Evolutionary conservation across 2,113 vertebrate species (phyloP).

Genomic region (Saccopteryx leptura): DNA sequence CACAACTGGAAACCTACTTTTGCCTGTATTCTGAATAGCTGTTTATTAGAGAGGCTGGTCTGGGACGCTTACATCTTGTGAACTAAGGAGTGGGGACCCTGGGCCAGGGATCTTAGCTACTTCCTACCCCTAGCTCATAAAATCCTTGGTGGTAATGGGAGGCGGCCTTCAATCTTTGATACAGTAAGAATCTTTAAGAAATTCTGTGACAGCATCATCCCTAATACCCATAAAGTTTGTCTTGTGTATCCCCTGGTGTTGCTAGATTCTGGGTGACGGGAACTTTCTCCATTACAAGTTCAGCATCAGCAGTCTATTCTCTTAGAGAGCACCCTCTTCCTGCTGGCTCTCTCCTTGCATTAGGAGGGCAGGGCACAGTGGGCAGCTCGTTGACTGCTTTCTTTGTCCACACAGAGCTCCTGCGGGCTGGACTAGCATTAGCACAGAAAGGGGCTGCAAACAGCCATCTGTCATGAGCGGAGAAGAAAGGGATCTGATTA

Average conservation of each 20-base stretch:
- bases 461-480: constrained; percentile 81
- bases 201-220: background rate
- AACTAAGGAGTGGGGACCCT: background rate
- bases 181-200: background rate
- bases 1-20: background rate
- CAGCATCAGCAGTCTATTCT: background rate
- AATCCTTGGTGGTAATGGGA: background rate
- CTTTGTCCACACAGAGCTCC: background rate
- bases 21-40: background rate
- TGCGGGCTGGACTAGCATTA: constrained; percentile 47
- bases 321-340: background rate
- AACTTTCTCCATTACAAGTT: background rate
- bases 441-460: constrained; percentile 75
- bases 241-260: fast-evolving
- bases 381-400: background rate
- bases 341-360: background rate
- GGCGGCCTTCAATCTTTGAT: background rate
- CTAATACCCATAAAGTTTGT: background rate
- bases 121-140: background rate
- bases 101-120: background rate
- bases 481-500: constrained; percentile 79
- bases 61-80: background rate
- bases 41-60: background rate
- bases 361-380: background rate
- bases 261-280: background rate